Evolutionary conservation across 2,888 invertebrate genomes (phyloP).

Genomic region (Pasiphila rectangulata): DNA sequence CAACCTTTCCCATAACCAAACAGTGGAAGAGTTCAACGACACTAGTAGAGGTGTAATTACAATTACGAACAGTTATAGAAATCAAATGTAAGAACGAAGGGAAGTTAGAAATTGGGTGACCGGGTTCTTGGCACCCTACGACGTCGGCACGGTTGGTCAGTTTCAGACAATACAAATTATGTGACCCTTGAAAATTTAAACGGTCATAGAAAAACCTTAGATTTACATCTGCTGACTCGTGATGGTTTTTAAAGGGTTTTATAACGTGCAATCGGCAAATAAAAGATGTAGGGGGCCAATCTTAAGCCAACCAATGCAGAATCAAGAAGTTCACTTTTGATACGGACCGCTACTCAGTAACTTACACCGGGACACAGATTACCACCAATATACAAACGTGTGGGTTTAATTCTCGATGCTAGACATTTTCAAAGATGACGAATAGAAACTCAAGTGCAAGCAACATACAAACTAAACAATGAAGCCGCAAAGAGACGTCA

Average conservation of each 20-base stretch:
- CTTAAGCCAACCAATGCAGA: conserved; percentile 7
- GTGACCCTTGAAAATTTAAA: conserved; percentile 57
- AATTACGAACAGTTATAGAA: conserved; percentile 63
- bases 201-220: conserved; percentile 51
- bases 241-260: conserved; percentile 29
- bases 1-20: conserved; percentile 64
- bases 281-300: conserved; percentile 35
- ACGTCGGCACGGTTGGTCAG: conserved; percentile 72
- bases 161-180: conserved; percentile 67
- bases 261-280: conserved; percentile 40
- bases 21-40: conserved; percentile 69
- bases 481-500: conserved; percentile 20
- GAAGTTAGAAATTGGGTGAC: conserved; percentile 73
- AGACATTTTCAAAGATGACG: conserved; percentile 7
- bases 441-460: conserved; percentile 20
- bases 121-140: conserved; percentile 67
- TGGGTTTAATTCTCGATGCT: conserved; percentile 6
- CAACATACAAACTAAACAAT: conserved; percentile 24
- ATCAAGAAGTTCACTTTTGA: background rate
- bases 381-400: background rate
- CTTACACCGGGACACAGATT: background rate
- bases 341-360: background rate
- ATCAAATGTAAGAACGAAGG: conserved; percentile 40
- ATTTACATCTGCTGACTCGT: conserved; percentile 52
- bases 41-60: conserved; percentile 71